Evolutionary conservation across 2,113 vertebrate genomes (phyloP), one percentile per base, ranked within the genome.

Genomic region (Ranitomeya imitator): DNA sequence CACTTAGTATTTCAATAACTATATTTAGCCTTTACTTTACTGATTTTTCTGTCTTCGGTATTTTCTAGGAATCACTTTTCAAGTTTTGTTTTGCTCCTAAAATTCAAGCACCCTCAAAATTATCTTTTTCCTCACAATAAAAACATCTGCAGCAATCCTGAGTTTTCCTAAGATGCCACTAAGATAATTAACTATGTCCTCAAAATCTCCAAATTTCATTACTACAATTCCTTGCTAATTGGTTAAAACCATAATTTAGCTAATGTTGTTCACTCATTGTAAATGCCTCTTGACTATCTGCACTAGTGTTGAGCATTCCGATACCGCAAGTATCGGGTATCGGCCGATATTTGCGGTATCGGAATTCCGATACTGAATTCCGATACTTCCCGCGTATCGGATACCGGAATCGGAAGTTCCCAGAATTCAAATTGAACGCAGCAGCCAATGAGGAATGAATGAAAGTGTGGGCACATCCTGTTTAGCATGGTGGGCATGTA

Each of bases 241-340:
- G 73, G 37, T 51, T 76, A 76, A 74, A 76, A 15, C 73, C 37
- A 76, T 76, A 8, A 52, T 76, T 76, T 45, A 52, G 37, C 45
- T 8, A 45, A 15, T 16, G 18, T 37, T 19, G 19, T 18, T 45
- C 45, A 76, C 73, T 76, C 45, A 37, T 2, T 76, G 73, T 51
- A 45, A 52, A 76, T 76, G 73, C 73, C 6, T 37, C 73, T 76
- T 76, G 37, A 21, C 73, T 76, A 52, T 76, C 73, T 76, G 73
- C 52, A 76, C 73, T 76, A 76, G n/a, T n/a, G n/a, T n/a, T n/a
- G n/a, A n/a, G n/a, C n/a, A n/a, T n/a, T n/a, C n/a, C n/a, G n/a
- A n/a, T n/a, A n/a, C n/a, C n/a, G n/a, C n/a, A n/a, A n/a, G n/a
- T n/a, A n/a, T n/a, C n/a, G n/a, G n/a, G n/a, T n/a, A n/a, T n/a